These are phyloP conservation scores for Trachymyrmex cornetzi DNA, from an alignment of 1,140 invertebrate genomes.

Conservation along the genomic window DNA sequence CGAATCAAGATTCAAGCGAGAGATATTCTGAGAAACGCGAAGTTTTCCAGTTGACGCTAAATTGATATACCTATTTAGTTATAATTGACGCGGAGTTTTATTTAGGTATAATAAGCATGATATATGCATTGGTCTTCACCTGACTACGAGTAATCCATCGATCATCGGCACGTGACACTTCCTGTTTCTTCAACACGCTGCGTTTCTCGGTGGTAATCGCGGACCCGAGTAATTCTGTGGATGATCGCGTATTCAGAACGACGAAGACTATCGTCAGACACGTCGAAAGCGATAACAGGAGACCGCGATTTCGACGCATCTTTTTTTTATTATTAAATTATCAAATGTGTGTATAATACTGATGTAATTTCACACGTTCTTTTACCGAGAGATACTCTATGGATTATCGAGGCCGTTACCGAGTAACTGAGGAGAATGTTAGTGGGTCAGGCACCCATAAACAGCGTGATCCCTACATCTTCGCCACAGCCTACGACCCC, in stretches of 20 bases:
- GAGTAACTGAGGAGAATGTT: conserved; percentile 85
- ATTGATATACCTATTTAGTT: too few relatives aligned
- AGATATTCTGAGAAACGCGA: not conserved
- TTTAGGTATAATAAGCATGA: not conserved
- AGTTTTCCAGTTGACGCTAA: not conserved
- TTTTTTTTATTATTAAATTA: not conserved
- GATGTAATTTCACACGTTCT: not conserved
- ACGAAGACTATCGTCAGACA: conserved; percentile 75
- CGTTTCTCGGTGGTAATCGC: not conserved
- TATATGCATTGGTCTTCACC: conserved; percentile 45
- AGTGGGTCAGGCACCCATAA: conserved; percentile 83
- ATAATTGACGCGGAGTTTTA: not conserved
- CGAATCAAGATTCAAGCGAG: not conserved
- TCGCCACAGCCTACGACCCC: conserved; percentile 65
- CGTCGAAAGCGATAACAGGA: conserved; percentile 63
- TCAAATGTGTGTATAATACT: not conserved
- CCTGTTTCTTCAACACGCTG: not conserved
- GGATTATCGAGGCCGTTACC: conserved; percentile 67
- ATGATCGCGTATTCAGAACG: conserved; percentile 65
- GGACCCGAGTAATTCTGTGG: not conserved
- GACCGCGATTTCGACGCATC: conserved; percentile 78
- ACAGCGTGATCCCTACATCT: conserved; percentile 78
- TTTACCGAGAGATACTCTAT: conserved; percentile 14
- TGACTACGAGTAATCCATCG: conserved; percentile 40
- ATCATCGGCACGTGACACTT: not conserved